Evolutionary conservation across 2,113 vertebrate species (phyloP).

Genomic region (Diadophis punctatus): DNA sequence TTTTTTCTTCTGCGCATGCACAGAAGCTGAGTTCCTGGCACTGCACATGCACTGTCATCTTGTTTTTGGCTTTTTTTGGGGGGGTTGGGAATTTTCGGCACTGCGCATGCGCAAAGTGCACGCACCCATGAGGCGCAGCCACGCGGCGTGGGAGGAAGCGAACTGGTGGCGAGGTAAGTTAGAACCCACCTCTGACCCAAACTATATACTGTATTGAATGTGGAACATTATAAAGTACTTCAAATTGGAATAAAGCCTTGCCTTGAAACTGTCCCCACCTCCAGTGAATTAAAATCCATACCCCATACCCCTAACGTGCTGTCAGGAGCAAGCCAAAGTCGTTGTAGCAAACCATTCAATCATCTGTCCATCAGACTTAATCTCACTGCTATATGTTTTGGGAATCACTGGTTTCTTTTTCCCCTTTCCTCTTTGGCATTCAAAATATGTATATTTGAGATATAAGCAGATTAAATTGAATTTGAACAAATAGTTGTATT

Average conservation of each 20-base stretch:
- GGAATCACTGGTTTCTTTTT: neutral
- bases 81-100: too few relatives aligned
- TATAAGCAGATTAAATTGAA: neutral
- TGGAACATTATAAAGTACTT: neutral
- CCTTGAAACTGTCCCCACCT: neutral
- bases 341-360: neutral
- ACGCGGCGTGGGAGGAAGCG: too few relatives aligned
- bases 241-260: neutral
- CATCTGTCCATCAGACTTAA: neutral
- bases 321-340: neutral
- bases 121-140: too few relatives aligned
- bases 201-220: neutral
- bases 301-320: neutral
- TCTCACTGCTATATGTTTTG: neutral
- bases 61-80: too few relatives aligned
- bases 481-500: neutral
- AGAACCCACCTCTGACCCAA: neutral
- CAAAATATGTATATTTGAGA: constrained; percentile 14
- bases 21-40: too few relatives aligned
- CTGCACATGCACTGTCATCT: too few relatives aligned
- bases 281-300: neutral
- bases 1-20: too few relatives aligned
- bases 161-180: too few relatives aligned
- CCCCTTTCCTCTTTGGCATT: neutral
- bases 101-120: too few relatives aligned